Evolutionary conservation across 1,140 invertebrate genomes (phyloP).

Genomic region (Procambarus clarkii): DNA sequence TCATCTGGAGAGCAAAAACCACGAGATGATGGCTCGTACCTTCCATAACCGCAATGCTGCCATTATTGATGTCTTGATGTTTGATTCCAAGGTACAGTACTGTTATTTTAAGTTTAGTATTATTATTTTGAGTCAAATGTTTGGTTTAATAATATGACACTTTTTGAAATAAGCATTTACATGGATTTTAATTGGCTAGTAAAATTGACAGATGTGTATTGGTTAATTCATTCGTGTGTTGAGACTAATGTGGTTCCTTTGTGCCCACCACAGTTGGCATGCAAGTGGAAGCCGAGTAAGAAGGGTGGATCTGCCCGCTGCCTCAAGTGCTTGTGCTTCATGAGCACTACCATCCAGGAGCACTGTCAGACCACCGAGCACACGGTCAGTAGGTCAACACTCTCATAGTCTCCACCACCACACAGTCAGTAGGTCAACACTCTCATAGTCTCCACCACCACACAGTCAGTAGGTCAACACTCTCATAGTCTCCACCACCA

Average conservation of each 20-base stretch:
- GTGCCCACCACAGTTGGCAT: neutral
- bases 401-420: too few relatives aligned
- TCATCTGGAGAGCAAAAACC: slow-evolving; percentile 40
- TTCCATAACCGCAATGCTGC: slow-evolving; percentile 33
- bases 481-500: too few relatives aligned
- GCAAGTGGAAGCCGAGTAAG: neutral
- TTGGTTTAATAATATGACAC: too few relatives aligned
- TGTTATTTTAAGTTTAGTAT: too few relatives aligned
- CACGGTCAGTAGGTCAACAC: slow-evolving; percentile 8
- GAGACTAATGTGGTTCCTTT: too few relatives aligned
- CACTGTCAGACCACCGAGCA: slow-evolving; percentile 35
- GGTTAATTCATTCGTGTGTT: too few relatives aligned
- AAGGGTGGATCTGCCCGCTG: neutral
- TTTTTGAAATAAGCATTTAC: too few relatives aligned
- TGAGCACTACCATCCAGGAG: slow-evolving; percentile 5
- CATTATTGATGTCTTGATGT: slow-evolving; percentile 20
- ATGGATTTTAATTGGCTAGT: too few relatives aligned
- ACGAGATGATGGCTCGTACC: neutral
- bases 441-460: too few relatives aligned
- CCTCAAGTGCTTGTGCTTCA: neutral
- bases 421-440: too few relatives aligned
- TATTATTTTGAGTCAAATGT: neutral
- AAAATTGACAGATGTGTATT: too few relatives aligned
- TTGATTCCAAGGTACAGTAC: slow-evolving; percentile 14
- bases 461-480: too few relatives aligned